These are phyloP conservation scores for Strongylocentrotus purpuratus DNA, from an alignment of 35 echinoderm and acorn worm genomes.

Conservation along the genomic window DNA sequence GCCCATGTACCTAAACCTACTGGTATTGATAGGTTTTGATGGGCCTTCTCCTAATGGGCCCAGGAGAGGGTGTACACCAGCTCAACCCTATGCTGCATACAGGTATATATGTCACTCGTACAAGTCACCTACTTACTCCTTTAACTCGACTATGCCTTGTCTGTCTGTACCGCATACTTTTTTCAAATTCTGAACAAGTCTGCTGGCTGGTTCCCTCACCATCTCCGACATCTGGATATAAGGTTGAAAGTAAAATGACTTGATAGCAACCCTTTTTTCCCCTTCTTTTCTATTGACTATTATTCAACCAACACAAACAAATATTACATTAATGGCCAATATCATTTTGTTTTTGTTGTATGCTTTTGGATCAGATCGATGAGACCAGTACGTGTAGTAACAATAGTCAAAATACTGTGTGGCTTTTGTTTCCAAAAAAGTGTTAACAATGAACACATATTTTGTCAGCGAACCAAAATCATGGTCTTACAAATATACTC, in stretches of 20 bases:
- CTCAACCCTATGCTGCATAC: too few relatives aligned
- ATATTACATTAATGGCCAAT: neutral
- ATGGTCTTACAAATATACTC: too few relatives aligned
- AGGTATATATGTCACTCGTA: too few relatives aligned
- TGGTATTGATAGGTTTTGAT: too few relatives aligned
- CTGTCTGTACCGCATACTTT: neutral
- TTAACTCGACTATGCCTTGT: neutral
- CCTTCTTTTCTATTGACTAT: too few relatives aligned
- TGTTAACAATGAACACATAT: neutral
- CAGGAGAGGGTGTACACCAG: too few relatives aligned
- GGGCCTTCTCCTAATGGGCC: too few relatives aligned
- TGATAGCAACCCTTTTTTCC: neutral
- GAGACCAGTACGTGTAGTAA: neutral
- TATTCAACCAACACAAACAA: too few relatives aligned
- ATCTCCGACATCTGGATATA: neutral
- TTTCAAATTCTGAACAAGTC: neutral
- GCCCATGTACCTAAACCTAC: too few relatives aligned
- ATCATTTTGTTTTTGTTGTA: neutral
- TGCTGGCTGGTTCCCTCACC: neutral
- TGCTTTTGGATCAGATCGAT: neutral
- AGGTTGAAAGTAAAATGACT: neutral
- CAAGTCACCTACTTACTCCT: neutral
- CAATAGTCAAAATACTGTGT: neutral
- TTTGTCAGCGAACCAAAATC: too few relatives aligned
- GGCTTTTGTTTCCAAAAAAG: neutral